Evolutionary conservation across 1,140 invertebrate genomes (phyloP), one percentile per base, ranked within the genome.

Genomic region (Diorhabda sublineata): DNA sequence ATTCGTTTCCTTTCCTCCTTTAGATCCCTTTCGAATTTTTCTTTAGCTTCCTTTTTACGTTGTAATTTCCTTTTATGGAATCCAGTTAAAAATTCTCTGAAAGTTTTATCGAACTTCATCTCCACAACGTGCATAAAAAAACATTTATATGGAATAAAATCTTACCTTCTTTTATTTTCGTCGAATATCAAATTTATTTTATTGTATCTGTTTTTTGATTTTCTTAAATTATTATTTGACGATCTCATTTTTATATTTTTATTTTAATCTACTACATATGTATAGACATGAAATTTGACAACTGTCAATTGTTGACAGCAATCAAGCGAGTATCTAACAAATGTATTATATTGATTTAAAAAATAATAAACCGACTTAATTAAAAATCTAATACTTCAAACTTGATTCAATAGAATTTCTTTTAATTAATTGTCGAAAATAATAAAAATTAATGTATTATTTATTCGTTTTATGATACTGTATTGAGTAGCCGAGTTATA

Each of bases 21-120:
- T 3, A 92, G 78, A 74, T 88, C 84, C 67, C 84, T 81, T 72
- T 91, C 84, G 42, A 92, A 79, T 74, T 91, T 84, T 73, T 90
- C 87, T 76, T 90, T 85, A 2, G 90, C 90, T 74, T 88, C 87
- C 73, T 89, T 87, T 71, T 88, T 87, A 66, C 91, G 83, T 78
- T 91, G 86, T 26, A 91, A 74, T 78, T 93, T 93, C 71, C 91
- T 82, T 80, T 92, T 92, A 58, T 85, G 89, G 81, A 93, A 93
- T 4, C 91, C 91, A 67, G 87, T 88, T 45, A 93, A 81, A 78
- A 90, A 93, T 56, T 92, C 90, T 80, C 88, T 74, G 61, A 7
- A 71, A 74, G 45, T 68, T 43, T 3, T 42, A 26, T 68, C 47
- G 64, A 62, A 62, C 26, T 26, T 26, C 26, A 26, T 26, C 26